Evolutionary conservation across 1,140 invertebrate species (phyloP), one percentile per base, ranked within the genome.

Genomic region (Diachasma alloeum): DNA sequence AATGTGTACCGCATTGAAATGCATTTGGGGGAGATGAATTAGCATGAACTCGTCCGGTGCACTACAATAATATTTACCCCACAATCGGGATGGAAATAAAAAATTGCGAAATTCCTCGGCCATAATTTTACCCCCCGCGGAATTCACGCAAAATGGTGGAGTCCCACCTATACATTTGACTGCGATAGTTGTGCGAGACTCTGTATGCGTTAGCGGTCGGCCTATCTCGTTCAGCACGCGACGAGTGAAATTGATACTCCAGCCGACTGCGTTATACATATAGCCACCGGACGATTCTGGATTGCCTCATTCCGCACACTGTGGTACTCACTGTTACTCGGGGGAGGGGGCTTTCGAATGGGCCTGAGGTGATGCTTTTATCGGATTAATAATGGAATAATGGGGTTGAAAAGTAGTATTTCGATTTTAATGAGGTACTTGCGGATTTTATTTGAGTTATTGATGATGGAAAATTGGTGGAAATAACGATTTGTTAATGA

Each of bases 211-310:
- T 24, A 39, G 39, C 44, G 44, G 44, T 63, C 26, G 37, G 44
- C 37, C 48, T 46, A 19, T 59, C 70, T 71, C 39, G 48, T 76
- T 71, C 53, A 78, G 77, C 72, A 75, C 77, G 77, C 77, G 77
- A 78, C 77, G 69, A 74, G 72, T 73, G 77, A 78, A 78, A 78
- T 78, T 78, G 77, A 78, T 78, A 78, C 72, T 72, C 73, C 39
- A 63, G 36, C 17, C 48, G 48, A 53, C 48, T 68, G 66, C 66
- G 56, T 36, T 17, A 59, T 59, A 71, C 31, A 1, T 26, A 59
- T 70, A 19, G 17, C 48, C 15, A 24, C n/a, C 48, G 69, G 31
- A 67, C 63, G 22, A 73, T 77, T 73, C 71, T 72, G 24, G 59
- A 77, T 73, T 74, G 63, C 56, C 70, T 72, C 53, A 26, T 63